Conservation (phyloP, 2,113 vertebrate species). For the Zosterops lateralis region DNA sequence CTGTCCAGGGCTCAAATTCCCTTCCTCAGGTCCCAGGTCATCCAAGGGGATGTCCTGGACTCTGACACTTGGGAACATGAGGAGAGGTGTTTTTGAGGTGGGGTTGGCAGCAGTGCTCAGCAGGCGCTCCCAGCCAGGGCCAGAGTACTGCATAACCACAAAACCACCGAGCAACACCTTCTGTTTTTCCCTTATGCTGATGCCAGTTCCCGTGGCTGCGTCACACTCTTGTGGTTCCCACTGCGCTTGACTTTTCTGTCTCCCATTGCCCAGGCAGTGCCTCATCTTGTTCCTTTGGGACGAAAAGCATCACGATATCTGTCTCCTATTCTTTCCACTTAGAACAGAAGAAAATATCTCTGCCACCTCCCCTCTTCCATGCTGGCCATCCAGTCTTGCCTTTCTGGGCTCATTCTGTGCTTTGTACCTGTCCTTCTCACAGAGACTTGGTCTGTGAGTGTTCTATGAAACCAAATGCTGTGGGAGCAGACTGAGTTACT, state of each 20-base stretch:
- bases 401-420: neutral
- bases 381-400: neutral
- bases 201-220: rapidly evolving
- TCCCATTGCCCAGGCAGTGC: neutral
- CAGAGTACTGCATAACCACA: too few species aligned
- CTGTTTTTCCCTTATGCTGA: rapidly evolving
- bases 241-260: rapidly evolving
- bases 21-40: too few species aligned
- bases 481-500: neutral
- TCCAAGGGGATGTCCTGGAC: too few species aligned
- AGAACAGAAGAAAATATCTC: neutral
- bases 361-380: neutral
- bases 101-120: too few species aligned
- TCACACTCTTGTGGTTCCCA: rapidly evolving
- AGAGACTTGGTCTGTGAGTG: neutral
- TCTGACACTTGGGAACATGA: too few species aligned
- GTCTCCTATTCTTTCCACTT: neutral
- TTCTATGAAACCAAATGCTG: neutral
- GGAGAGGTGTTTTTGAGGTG: too few species aligned
- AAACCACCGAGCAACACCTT: neutral
- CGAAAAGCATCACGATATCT: neutral
- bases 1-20: too few species aligned
- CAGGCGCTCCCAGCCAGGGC: too few species aligned
- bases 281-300: neutral
- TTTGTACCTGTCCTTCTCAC: neutral